phyloP scores from a whole-genome alignment of 2,888 invertebrate genomes.

The Proisotoma minuta region DNA sequence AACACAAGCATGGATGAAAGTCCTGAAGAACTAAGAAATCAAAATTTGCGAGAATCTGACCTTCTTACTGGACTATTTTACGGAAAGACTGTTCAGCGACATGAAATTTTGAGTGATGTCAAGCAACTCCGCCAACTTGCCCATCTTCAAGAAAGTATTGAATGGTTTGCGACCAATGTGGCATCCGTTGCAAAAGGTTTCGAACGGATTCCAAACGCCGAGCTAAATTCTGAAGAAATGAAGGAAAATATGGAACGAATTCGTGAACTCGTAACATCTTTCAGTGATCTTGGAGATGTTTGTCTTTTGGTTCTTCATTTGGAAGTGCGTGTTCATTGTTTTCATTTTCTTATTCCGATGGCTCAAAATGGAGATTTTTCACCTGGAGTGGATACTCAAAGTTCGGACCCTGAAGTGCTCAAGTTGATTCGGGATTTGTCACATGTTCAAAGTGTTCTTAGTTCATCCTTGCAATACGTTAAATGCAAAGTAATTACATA shows the following conservation, averaged over 20 bases:
- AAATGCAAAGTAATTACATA: slow-evolving; percentile 65
- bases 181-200: slow-evolving; percentile 25
- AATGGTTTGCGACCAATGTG: slow-evolving; percentile 64
- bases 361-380: slow-evolving; percentile 52
- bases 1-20: slow-evolving; percentile 61
- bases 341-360: slow-evolving; percentile 76
- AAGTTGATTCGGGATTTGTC: slow-evolving; percentile 73
- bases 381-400: slow-evolving; percentile 66
- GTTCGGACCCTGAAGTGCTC: slow-evolving; percentile 69
- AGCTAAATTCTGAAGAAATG: slow-evolving; percentile 22
- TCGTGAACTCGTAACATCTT: slow-evolving; percentile 65
- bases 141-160: slow-evolving; percentile 86
- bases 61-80: slow-evolving; percentile 87
- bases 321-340: slow-evolving; percentile 92
- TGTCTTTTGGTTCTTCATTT: slow-evolving; percentile 86
- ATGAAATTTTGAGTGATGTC: slow-evolving; percentile 82
- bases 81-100: slow-evolving; percentile 75
- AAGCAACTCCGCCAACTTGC: slow-evolving; percentile 77
- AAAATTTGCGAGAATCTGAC: slow-evolving; percentile 83
- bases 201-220: not conserved
- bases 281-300: slow-evolving; percentile 83
- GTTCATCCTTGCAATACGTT: slow-evolving; percentile 67
- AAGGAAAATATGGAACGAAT: slow-evolving; percentile 19
- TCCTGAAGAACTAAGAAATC: slow-evolving; percentile 69
- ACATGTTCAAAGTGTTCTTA: slow-evolving; percentile 71